Evolutionary conservation across 2,113 vertebrate species (phyloP), one percentile per base, ranked within the genome.

Genomic region (Megaceryle maxima): DNA sequence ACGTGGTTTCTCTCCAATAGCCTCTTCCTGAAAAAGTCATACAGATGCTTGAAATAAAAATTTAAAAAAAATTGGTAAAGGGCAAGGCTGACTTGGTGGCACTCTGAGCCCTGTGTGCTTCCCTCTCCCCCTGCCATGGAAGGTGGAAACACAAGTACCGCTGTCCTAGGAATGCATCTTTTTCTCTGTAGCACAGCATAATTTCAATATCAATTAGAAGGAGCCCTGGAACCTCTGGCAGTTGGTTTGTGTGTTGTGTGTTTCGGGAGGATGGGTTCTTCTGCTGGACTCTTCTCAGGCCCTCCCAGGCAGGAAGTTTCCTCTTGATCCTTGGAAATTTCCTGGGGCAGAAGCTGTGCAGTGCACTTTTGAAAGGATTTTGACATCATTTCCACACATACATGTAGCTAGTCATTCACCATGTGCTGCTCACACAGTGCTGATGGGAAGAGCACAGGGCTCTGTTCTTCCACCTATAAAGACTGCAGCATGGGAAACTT

Each of bases 41-140:
- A 8, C 3, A 55, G 51, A 29, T 57, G 50, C 68, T 83, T 72
- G 84, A 93, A 69, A 93, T 39, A 31, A 88, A 60, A 88, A 88
- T 53, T 87, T 48, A 48, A 55, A 50, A 87, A 79, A 74, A 92
- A 48, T 21, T 62, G 33, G 35, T 57, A 17, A 94, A 57, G 35
- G 41, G 8, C 39, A 63, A 43, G 83, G 28, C 43, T 82, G 64
- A 46, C 29, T 68, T 2, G 4, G 35, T 51, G 48, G 28, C 21
- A 13, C 0, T 0, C 24, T 0, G 4, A 90, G 57, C 26, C 51
- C 41, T 72, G 28, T 11, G 5, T 3, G 3, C 17, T 81, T 70
- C 43, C 56, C 10, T 16, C 70, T 66, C n/a, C 6, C 24, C 28
- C 21, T 10, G 3, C 37, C 37, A 12, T 0, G 2, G 43, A 62